Evolutionary conservation across 2,113 vertebrate genomes (phyloP).

Genomic region (Platichthys stellatus): DNA sequence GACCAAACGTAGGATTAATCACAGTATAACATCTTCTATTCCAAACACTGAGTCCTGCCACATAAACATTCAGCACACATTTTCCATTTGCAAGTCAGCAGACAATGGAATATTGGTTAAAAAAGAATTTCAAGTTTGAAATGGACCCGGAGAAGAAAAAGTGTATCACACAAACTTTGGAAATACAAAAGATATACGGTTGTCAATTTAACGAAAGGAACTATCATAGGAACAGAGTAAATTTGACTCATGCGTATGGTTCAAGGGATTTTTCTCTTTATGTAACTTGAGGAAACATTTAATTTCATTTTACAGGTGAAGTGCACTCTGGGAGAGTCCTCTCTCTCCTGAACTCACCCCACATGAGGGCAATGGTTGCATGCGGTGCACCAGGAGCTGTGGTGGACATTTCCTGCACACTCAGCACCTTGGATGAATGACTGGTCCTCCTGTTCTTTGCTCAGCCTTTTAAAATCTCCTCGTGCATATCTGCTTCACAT

Average conservation of each 20-base stretch:
- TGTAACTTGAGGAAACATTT: constrained; percentile 11
- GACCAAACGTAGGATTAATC: constrained; percentile 41
- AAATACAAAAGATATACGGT: background rate
- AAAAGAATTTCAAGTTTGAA: background rate
- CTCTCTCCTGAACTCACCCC: background rate
- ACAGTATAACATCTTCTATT: constrained; percentile 48
- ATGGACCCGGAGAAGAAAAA: background rate
- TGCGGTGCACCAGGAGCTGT: constrained; percentile 20
- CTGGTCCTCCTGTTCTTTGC: constrained; percentile 43
- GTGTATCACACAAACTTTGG: background rate
- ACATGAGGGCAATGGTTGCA: constrained; percentile 9
- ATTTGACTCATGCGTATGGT: background rate
- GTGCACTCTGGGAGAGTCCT: background rate
- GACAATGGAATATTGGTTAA: background rate
- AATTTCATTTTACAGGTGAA: background rate
- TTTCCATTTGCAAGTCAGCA: constrained; percentile 24
- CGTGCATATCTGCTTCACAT: constrained; percentile 60
- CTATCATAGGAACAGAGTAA: background rate
- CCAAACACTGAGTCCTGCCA: constrained; percentile 43
- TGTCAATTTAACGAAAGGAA: background rate
- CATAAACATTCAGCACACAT: constrained; percentile 21
- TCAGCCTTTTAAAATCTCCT: constrained; percentile 59
- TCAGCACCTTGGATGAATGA: constrained; percentile 51
- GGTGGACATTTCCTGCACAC: constrained; percentile 59
- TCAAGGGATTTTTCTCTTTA: background rate